Percentiles rank a stretch among this genome's conserved stretches.
Evolutionary conservation across 2,888 invertebrate species (phyloP).

Genomic region (Lypha dubia): DNA sequence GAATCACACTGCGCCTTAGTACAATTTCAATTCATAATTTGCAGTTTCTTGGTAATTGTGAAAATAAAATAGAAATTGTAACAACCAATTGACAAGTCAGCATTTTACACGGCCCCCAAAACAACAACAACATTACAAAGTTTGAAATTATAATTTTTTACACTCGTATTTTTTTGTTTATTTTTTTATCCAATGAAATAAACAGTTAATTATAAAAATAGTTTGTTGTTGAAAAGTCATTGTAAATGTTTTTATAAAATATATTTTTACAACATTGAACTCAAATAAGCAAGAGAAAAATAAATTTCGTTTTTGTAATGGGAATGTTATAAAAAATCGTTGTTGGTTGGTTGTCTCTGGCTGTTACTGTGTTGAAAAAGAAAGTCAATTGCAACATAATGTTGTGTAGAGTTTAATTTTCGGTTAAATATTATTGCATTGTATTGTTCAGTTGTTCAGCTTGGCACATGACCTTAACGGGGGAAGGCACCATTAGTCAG

Average conservation of each 20-base stretch:
- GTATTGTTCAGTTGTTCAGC: background rate
- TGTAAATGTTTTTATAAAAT: slow-evolving; percentile 10
- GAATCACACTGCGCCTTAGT: no score
- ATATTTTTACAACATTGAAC: slow-evolving; percentile 19
- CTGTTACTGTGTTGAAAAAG: slow-evolving; percentile 40
- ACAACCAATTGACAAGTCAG: background rate
- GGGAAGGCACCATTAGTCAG: slow-evolving; percentile 25
- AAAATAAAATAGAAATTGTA: no score
- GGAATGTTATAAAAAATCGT: slow-evolving; percentile 43
- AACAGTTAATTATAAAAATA: slow-evolving; percentile 51
- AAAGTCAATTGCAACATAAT: slow-evolving; percentile 39
- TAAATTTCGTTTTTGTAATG: slow-evolving; percentile 20
- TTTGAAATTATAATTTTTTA: no score
- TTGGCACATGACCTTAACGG: slow-evolving; percentile 49
- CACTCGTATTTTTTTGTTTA: background rate
- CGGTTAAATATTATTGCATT: slow-evolving; percentile 14
- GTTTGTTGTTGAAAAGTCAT: slow-evolving; percentile 48
- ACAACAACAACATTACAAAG: background rate
- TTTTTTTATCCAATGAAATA: slow-evolving; percentile 9
- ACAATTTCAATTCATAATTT: no score
- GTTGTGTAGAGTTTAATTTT: slow-evolving; percentile 15
- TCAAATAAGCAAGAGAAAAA: background rate
- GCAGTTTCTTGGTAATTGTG: no score
- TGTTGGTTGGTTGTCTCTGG: background rate
- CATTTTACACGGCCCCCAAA: background rate